Base-by-base conservation (phyloP, 2,888 invertebrate genomes). In the Andrena camellia region DNA sequence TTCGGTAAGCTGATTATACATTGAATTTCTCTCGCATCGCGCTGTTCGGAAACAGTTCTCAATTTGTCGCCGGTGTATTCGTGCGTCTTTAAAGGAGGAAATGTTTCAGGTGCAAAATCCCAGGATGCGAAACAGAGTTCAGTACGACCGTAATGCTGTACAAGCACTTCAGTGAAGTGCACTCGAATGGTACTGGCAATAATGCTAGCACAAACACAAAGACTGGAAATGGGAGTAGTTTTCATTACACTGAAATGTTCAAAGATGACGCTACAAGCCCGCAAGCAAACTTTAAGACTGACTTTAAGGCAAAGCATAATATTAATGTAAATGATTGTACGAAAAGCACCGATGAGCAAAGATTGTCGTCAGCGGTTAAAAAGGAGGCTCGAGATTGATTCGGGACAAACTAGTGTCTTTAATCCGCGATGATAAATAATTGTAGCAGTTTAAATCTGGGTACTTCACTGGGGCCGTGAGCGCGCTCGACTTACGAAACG, bases 231-330 rank as follows among this genome's bases (percentile, higher is more conserved):
- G 92, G 92, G 86, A 89, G 90, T 91, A 92, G 91, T 86, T 90
- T 92, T 86, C 89, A 90, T 87, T 93, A 92, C 73, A 88, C 88
- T 66, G 91, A 93, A 74, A 89, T 91, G 87, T 93, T 92, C 82
- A 90, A 90, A 67, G 89, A 92, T 82, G 92, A 92, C 84, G 86
- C 92, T 91, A 90, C 91, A 78, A 78, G 89, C 90, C 92, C 90
- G 75, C 91, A 90, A 90, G 85, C 84, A 91, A 93, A 93, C 89
- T 92, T 93, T 89, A 93, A 94, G 94, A 94, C 94, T 94, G 94
- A 94, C 87, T 93, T 93, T 85, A 92, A 94, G 91, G 92, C 92
- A 92, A 94, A 94, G 90, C 91, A 90, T 90, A 93, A 91, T 83
- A 82, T 90, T 90, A 93, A 91, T 84, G 81, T 90, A 81, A 92